Evolutionary conservation across 2,888 invertebrate genomes (phyloP).

Genomic region (Tenthredo amoena): DNA sequence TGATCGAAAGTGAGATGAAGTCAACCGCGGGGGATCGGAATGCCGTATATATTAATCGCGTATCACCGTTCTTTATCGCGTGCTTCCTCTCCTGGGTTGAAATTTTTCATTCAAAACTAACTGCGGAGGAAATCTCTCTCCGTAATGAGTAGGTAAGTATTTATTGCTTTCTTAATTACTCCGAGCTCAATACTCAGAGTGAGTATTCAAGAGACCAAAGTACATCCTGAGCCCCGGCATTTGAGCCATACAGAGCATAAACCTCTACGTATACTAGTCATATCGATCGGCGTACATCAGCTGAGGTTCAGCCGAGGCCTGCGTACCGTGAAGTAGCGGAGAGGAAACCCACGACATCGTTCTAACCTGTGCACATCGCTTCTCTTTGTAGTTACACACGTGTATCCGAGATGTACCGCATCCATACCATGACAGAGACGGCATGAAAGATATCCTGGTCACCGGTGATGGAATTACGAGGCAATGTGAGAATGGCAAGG

Average conservation of each 20-base stretch:
- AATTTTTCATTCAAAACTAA: background rate
- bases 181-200: background rate
- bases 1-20: too few relatives aligned
- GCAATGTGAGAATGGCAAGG: background rate
- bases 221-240: background rate
- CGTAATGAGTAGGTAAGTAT: background rate
- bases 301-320: background rate
- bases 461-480: background rate
- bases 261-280: background rate
- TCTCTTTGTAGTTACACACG: background rate
- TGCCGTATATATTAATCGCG: too few relatives aligned
- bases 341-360: background rate
- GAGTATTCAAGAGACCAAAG: background rate
- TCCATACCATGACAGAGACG: background rate
- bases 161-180: background rate
- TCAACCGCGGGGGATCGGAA: too few relatives aligned
- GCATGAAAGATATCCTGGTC: background rate
- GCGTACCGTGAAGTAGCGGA: slow-evolving; percentile 1
- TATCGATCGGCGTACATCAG: background rate
- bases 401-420: background rate
- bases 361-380: background rate
- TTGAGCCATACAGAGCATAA: background rate
- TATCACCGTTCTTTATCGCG: too few relatives aligned
- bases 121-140: background rate
- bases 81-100: background rate